Conservation (phyloP, 2,888 invertebrate species). For the Tanypteryx hageni region DNA sequence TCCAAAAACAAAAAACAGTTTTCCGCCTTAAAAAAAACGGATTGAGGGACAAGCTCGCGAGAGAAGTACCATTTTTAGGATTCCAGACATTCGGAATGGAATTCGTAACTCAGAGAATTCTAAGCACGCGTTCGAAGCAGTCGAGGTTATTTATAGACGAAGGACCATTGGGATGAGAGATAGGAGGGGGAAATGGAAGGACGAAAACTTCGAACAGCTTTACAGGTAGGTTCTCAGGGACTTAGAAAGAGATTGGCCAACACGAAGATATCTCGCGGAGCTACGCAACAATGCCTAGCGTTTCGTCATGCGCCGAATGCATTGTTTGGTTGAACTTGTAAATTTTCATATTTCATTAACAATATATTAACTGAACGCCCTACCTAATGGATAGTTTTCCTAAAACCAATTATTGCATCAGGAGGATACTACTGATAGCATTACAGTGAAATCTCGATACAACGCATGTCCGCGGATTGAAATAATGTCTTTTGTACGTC, state of each 20-base stretch:
- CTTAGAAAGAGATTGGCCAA: not conserved
- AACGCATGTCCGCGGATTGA: too few species aligned
- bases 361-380: too few species aligned
- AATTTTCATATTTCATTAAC: too few species aligned
- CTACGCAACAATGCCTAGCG: not conserved
- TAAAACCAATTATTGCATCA: too few species aligned
- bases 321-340: too few species aligned
- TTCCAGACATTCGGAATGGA: conserved; percentile 29
- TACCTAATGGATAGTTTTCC: too few species aligned
- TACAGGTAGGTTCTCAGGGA: not conserved
- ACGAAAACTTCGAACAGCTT: not conserved
- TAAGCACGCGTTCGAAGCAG: conserved; percentile 18
- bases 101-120: conserved; percentile 7
- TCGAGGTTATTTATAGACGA: conserved; percentile 14
- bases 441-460: too few species aligned
- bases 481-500: too few species aligned
- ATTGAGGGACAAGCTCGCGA: not conserved
- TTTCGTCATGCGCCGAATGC: not conserved
- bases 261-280: not conserved
- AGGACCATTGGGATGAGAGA: not conserved
- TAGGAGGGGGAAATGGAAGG: not conserved
- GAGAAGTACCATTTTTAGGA: conserved; percentile 32
- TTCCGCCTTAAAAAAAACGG: not conserved
- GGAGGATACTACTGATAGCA: too few species aligned
- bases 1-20: not conserved